Percentiles rank a stretch among this genome's conserved stretches.
phyloP scores from a whole-genome alignment of 2,888 invertebrate genomes.

The Catocala sponsa region DNA sequence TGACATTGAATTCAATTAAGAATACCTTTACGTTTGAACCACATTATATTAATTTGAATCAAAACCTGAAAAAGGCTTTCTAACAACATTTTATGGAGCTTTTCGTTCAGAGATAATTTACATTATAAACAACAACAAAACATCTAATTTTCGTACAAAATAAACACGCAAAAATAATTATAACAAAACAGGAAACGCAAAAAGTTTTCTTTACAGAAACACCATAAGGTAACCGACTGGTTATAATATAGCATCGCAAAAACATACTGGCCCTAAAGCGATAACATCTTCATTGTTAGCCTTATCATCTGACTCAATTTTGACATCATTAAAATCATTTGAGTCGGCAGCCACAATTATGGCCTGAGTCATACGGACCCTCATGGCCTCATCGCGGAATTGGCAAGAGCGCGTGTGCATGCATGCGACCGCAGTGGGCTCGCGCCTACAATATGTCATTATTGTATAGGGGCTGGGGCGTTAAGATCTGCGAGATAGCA shows the following conservation, averaged over 20 bases:
- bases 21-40: too few relatives aligned
- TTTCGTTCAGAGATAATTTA: too few relatives aligned
- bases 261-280: conserved; percentile 44
- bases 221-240: conserved; percentile 11
- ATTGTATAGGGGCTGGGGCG: conserved; percentile 51
- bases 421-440: conserved; percentile 44
- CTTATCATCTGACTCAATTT: conserved; percentile 64
- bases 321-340: conserved; percentile 68
- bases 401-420: conserved; percentile 47
- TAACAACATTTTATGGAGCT: too few relatives aligned
- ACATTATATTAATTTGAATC: too few relatives aligned
- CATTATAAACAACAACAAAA: too few relatives aligned
- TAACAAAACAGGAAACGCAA: conserved; percentile 1
- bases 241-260: conserved; percentile 34
- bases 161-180: neutral
- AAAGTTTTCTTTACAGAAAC: conserved; percentile 4
- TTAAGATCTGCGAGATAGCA: conserved; percentile 38
- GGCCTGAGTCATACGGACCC: conserved; percentile 32
- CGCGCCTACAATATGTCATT: conserved; percentile 54
- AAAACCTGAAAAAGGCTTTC: too few relatives aligned
- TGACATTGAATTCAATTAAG: too few relatives aligned
- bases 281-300: conserved; percentile 62
- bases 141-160: neutral
- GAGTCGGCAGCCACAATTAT: conserved; percentile 58
- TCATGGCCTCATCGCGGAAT: conserved; percentile 58